phyloP scores from a whole-genome alignment of 2,797 vertebrate genomes.

The Eidolon dupreanum region DNA sequence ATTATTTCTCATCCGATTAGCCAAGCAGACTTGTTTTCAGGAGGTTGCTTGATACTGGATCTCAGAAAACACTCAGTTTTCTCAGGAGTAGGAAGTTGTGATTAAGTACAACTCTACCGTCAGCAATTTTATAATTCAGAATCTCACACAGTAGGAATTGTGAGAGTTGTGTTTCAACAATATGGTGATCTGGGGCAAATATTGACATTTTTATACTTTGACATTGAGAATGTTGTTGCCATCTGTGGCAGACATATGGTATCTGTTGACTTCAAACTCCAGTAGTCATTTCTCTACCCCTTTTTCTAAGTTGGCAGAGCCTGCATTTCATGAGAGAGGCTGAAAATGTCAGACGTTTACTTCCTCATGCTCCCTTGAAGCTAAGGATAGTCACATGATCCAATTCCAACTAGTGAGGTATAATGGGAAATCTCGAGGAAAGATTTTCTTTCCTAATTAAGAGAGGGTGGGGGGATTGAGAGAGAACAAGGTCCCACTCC shows the following conservation, averaged over 20 bases:
- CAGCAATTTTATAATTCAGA: background rate
- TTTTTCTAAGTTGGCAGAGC: background rate
- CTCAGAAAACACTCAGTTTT: background rate
- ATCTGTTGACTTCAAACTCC: background rate
- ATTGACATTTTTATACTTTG: background rate
- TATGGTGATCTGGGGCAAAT: background rate
- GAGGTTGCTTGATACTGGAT: background rate
- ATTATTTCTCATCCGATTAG: background rate
- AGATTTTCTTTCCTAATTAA: background rate
- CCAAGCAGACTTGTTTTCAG: background rate
- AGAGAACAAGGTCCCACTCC: background rate
- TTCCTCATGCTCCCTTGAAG: background rate
- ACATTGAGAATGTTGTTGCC: background rate
- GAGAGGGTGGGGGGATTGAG: background rate
- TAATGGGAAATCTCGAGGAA: background rate
- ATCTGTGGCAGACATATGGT: background rate
- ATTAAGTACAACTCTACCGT: background rate
- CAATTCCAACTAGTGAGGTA: background rate
- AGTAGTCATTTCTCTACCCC: background rate
- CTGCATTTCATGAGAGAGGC: background rate
- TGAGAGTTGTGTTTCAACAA: background rate
- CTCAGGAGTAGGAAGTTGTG: background rate
- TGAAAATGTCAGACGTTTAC: background rate
- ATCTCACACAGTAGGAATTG: background rate
- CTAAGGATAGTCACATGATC: background rate